phyloP scores from a whole-genome alignment of 2,113 vertebrate genomes.

The Chaetodon auriga region DNA sequence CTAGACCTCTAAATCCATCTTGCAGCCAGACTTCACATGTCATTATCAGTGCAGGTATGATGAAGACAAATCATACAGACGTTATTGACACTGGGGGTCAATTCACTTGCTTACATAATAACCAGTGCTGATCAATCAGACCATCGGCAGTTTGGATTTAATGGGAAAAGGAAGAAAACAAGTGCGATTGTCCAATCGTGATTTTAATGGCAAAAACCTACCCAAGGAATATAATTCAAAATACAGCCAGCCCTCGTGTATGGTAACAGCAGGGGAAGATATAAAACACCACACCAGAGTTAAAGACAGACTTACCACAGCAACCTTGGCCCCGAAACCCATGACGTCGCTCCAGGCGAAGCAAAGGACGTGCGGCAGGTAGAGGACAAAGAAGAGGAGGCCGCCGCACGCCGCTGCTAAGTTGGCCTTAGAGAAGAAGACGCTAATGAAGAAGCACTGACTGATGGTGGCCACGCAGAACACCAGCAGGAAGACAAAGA shows the following conservation, averaged over 20 bases:
- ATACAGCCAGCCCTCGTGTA: background rate
- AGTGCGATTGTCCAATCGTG: constrained; percentile 5
- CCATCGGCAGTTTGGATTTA: constrained; percentile 16
- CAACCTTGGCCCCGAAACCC: constrained; percentile 89
- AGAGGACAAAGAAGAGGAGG: constrained; percentile 96
- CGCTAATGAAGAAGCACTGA: constrained; percentile 98
- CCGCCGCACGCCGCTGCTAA: constrained; percentile 96
- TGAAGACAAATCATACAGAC: constrained; percentile 19
- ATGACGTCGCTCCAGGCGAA: constrained; percentile 95
- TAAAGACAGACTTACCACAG: constrained; percentile 86
- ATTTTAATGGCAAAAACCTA: constrained; percentile 34
- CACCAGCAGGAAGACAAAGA: constrained; percentile 94
- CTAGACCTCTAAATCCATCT: constrained; percentile 37
- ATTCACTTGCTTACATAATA: constrained; percentile 37
- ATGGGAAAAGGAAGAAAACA: background rate
- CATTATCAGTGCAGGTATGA: constrained; percentile 24
- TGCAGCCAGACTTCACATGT: constrained; percentile 18
- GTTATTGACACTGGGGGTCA: constrained; percentile 13
- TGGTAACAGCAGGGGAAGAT: constrained; percentile 39
- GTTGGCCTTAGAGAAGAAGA: constrained; percentile 96
- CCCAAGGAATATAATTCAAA: constrained; percentile 13
- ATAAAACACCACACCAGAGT: constrained; percentile 35
- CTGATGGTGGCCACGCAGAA: constrained; percentile 93
- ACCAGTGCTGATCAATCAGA: constrained; percentile 24
- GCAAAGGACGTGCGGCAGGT: constrained; percentile 93